These are phyloP conservation scores for Rana temporaria DNA, from an alignment of 2,113 vertebrate genomes.

Conservation along the genomic window DNA sequence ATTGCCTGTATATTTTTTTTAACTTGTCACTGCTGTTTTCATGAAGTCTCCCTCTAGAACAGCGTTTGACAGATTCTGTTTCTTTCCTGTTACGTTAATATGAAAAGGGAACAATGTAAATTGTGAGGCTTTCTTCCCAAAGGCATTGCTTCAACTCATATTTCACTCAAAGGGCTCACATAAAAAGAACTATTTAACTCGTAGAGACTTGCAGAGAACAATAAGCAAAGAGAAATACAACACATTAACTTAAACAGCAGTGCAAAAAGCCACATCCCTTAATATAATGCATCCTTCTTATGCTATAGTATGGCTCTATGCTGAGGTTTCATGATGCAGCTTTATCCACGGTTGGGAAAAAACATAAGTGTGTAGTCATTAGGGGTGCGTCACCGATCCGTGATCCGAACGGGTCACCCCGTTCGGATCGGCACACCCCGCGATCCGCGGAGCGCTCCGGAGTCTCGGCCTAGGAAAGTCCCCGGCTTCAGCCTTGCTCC, in stretches of 20 bases:
- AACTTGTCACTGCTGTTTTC: conserved; percentile 4
- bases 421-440: too few species aligned
- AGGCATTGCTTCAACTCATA: conserved; percentile 47
- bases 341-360: too few species aligned
- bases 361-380: too few species aligned
- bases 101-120: conserved; percentile 48
- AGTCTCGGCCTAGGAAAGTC: too few species aligned
- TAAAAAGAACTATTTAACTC: conserved; percentile 41
- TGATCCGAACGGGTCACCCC: too few species aligned
- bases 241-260: conserved; percentile 24
- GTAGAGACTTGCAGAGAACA: conserved; percentile 17
- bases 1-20: conserved; percentile 23
- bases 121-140: conserved; percentile 33
- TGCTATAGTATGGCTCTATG: neutral
- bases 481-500: too few species aligned
- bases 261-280: neutral
- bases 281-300: neutral
- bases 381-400: too few species aligned
- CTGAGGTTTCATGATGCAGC: too few species aligned
- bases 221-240: conserved; percentile 31
- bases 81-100: conserved; percentile 43
- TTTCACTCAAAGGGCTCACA: conserved; percentile 53
- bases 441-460: too few species aligned
- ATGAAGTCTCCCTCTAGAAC: conserved; percentile 33
- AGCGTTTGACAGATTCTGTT: conserved; percentile 47